phyloP scores from a whole-genome alignment of 2,888 invertebrate species.

The Clunio marinus region DNA sequence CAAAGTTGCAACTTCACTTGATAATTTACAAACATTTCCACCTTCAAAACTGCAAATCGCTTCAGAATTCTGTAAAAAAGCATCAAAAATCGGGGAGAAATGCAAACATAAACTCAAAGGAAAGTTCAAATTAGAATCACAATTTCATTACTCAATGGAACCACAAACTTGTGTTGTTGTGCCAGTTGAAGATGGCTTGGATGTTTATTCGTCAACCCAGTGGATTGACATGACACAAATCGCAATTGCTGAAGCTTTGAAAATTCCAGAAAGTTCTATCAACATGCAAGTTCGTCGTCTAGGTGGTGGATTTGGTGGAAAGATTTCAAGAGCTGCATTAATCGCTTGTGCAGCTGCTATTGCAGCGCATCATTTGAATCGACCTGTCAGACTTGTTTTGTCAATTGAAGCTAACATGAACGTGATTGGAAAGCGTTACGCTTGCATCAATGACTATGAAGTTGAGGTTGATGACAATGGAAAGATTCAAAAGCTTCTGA shows the following conservation, averaged over 20 bases:
- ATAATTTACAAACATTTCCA: no score
- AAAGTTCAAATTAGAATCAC: constrained; percentile 56
- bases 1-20: no score
- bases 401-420: constrained; percentile 62
- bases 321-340: constrained; percentile 40
- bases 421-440: constrained; percentile 55
- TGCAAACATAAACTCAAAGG: constrained; percentile 54
- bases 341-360: constrained; percentile 61
- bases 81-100: constrained; percentile 41
- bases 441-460: constrained; percentile 56
- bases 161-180: constrained; percentile 62
- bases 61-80: background rate
- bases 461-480: constrained; percentile 50
- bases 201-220: constrained; percentile 62
- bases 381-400: constrained; percentile 61
- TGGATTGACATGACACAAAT: constrained; percentile 59
- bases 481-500: constrained; percentile 48
- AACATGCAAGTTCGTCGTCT: constrained; percentile 60
- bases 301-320: constrained; percentile 53
- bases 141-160: constrained; percentile 75
- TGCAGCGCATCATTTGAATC: constrained; percentile 56
- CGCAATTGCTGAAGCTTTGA: constrained; percentile 55
- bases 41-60: no score
- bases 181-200: constrained; percentile 69
- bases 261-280: constrained; percentile 55